Evolutionary conservation across 2,113 vertebrate species (phyloP).

Genomic region (Bujurquina vittata): DNA sequence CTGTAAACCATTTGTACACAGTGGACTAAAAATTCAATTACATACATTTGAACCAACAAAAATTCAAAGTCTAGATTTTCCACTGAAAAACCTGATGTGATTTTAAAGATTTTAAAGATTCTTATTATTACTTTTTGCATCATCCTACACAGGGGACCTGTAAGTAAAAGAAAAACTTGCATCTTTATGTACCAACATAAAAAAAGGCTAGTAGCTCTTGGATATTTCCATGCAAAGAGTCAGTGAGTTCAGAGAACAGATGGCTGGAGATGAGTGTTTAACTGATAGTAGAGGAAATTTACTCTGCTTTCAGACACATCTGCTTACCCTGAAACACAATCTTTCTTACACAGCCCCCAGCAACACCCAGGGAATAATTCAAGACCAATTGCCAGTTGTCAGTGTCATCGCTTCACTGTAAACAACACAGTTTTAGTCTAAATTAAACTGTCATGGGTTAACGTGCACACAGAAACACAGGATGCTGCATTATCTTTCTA

Average conservation of each 20-base stretch:
- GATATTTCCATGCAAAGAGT: background rate
- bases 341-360: background rate
- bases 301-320: background rate
- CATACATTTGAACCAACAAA: background rate
- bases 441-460: conserved; percentile 6
- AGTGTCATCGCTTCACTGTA: background rate
- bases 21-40: background rate
- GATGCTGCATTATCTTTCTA: background rate
- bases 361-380: background rate
- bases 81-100: background rate
- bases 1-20: background rate
- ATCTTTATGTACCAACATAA: background rate
- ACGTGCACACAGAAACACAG: background rate
- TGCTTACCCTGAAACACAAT: background rate
- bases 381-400: conserved; percentile 2
- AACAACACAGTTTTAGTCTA: background rate
- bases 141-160: background rate
- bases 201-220: background rate
- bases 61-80: background rate
- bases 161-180: background rate
- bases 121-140: background rate
- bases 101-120: background rate
- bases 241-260: background rate
- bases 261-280: conserved; percentile 1
- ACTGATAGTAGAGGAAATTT: background rate